phyloP scores from a whole-genome alignment of 2,888 invertebrate genomes.

The Pterostichus madidus region DNA sequence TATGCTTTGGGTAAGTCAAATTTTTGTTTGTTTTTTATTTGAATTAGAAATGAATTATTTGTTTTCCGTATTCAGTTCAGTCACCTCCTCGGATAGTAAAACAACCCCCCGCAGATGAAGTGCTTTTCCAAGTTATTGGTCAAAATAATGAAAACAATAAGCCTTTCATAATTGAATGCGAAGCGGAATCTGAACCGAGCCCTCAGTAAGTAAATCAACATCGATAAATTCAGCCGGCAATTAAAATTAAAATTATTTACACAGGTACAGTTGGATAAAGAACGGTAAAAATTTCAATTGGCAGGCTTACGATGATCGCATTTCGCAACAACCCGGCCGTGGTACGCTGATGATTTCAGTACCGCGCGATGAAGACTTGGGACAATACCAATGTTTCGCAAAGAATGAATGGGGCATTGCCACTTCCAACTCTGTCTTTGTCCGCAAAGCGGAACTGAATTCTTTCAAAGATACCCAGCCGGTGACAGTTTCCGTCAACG shows the following conservation, averaged over 20 bases:
- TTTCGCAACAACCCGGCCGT: conserved; percentile 95
- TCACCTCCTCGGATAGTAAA: conserved; percentile 95
- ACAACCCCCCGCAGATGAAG: conserved; percentile 94
- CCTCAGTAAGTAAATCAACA: conserved; percentile 86
- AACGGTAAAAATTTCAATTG: conserved; percentile 97
- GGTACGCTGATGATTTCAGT: conserved; percentile 95
- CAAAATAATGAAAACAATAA: conserved; percentile 92
- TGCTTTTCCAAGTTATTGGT: conserved; percentile 92
- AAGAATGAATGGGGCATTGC: conserved; percentile 96
- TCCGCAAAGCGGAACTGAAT: conserved; percentile 94
- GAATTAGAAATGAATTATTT: background rate
- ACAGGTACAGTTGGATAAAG: conserved; percentile 94
- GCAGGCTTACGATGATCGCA: conserved; percentile 95
- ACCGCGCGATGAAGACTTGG: conserved; percentile 94
- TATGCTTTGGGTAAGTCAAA: conserved; percentile 61
- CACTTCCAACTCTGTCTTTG: conserved; percentile 96
- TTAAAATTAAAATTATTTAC: conserved; percentile 21
- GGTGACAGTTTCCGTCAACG: conserved; percentile 81
- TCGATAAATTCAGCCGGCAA: conserved; percentile 2
- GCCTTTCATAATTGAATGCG: conserved; percentile 97
- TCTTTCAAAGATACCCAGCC: conserved; percentile 88
- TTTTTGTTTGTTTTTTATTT: conserved; percentile 7
- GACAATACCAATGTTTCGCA: conserved; percentile 97
- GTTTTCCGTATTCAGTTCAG: conserved; percentile 81
- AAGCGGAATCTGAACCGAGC: conserved; percentile 96